Percentiles rank a stretch among this genome's conserved stretches.
Conservation (phyloP, 2,797 vertebrate genomes). For the Helicolenus hilgendorfi region DNA sequence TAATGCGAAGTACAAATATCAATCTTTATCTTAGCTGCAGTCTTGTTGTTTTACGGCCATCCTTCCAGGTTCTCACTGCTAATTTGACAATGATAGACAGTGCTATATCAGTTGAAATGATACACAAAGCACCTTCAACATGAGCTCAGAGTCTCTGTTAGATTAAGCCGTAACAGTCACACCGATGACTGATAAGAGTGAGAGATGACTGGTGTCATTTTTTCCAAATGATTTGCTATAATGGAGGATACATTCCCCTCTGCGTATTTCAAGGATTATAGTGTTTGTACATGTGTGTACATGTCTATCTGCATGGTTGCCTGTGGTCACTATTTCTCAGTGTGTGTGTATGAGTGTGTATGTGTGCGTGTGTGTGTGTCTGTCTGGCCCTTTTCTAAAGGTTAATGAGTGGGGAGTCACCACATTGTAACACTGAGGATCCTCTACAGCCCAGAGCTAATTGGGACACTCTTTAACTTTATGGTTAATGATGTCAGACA, state of each 20-base stretch:
- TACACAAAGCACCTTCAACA: not conserved
- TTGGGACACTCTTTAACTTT: conserved; percentile 72
- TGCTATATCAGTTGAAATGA: not conserved
- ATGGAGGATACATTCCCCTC: conserved; percentile 15
- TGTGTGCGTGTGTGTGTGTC: not conserved
- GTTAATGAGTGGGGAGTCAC: conserved; percentile 76
- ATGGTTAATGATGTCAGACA: conserved; percentile 73
- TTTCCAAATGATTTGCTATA: conserved; percentile 38
- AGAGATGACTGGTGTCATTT: conserved; percentile 20
- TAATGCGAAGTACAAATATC: not conserved
- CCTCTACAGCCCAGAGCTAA: conserved; percentile 64
- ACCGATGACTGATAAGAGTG: not conserved
- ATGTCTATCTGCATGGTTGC: conserved; percentile 12
- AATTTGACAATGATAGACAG: not conserved
- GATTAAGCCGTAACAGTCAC: not conserved
- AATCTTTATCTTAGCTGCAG: not conserved
- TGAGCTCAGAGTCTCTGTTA: not conserved
- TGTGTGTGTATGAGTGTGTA: not conserved
- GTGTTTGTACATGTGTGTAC: conserved; percentile 45
- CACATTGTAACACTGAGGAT: conserved; percentile 41
- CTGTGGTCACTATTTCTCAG: not conserved
- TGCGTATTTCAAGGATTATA: conserved; percentile 19
- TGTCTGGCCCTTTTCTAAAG: conserved; percentile 62
- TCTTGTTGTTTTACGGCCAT: not conserved
- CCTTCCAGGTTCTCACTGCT: not conserved